phyloP scores from a whole-genome alignment of 1,140 invertebrate species.

The Aphaenogaster ashmeadi region DNA sequence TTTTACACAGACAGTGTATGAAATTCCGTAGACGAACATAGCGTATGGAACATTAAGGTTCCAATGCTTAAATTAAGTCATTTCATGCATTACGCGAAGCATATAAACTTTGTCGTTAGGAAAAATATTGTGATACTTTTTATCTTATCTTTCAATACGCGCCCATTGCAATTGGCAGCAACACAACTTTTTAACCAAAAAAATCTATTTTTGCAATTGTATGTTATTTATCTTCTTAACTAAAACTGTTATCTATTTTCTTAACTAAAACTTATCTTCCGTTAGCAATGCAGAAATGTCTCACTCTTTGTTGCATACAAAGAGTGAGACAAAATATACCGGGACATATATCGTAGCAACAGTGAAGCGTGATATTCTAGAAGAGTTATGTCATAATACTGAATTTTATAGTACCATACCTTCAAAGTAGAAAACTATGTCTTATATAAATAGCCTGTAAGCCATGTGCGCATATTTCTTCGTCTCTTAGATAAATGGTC shows the following conservation, averaged over 20 bases:
- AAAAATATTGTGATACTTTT: not conserved
- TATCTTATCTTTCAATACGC: not conserved
- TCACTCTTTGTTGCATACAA: not conserved
- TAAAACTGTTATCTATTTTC: not conserved
- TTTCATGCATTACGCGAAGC: not conserved
- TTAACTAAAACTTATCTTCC: not conserved
- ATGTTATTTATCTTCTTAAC: not conserved
- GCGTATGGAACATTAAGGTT: not conserved
- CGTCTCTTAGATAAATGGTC: not conserved
- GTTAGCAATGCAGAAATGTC: not conserved
- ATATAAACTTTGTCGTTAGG: not conserved
- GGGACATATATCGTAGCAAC: not conserved
- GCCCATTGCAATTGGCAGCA: not conserved
- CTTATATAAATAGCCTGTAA: not conserved
- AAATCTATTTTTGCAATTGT: not conserved
- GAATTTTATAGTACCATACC: slow-evolving; percentile 12
- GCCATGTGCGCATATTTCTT: not conserved
- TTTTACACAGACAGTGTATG: not conserved
- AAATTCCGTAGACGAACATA: not conserved
- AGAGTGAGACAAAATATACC: not conserved
- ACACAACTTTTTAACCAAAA: not conserved
- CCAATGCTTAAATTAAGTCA: not conserved
- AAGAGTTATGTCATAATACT: slow-evolving; percentile 38
- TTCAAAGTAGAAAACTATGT: slow-evolving; percentile 8
- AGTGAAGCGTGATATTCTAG: slow-evolving; percentile 17